These are phyloP conservation scores for Drymonia ruficornis DNA, from an alignment of 2,888 invertebrate species.

Conservation along the genomic window DNA sequence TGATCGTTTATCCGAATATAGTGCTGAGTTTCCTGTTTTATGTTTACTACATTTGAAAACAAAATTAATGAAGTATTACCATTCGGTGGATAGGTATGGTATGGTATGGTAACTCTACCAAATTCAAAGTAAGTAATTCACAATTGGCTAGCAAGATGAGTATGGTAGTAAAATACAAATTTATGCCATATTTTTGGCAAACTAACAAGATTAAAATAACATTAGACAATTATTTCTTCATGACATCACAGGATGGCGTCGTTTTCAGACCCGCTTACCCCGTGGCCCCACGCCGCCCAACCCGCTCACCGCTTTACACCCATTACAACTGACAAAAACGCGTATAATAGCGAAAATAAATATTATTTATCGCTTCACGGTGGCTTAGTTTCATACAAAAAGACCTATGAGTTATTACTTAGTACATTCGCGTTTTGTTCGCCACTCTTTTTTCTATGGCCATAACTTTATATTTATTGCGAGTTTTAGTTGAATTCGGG, in stretches of 20 bases:
- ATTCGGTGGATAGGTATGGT: too few relatives aligned
- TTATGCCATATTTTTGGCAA: too few relatives aligned
- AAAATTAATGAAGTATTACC: too few relatives aligned
- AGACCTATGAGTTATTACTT: constrained; percentile 81
- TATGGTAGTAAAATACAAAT: too few relatives aligned
- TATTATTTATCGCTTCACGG: constrained; percentile 84
- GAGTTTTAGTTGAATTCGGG: constrained; percentile 77
- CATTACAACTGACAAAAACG: constrained; percentile 82
- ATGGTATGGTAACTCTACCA: too few relatives aligned
- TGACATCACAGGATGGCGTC: constrained; percentile 20
- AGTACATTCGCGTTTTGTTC: constrained; percentile 79
- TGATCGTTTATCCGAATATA: not conserved
- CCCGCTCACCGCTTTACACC: constrained; percentile 69
- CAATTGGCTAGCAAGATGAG: too few relatives aligned
- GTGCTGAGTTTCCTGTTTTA: not conserved
- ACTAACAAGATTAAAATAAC: not conserved
- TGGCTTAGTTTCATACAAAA: constrained; percentile 83
- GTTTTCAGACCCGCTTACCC: constrained; percentile 20
- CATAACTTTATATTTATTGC: constrained; percentile 82
- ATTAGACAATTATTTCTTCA: too few relatives aligned
- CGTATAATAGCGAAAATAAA: constrained; percentile 85
- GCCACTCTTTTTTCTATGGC: constrained; percentile 73
- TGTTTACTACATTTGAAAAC: not conserved
- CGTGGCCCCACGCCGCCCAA: constrained; percentile 42
- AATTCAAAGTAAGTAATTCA: too few relatives aligned